Percentiles rank a stretch among this genome's conserved stretches.
These are phyloP conservation scores for Clavelina lepadiformis DNA, from an alignment of 23 tunicate species.

Conservation along the genomic window DNA sequence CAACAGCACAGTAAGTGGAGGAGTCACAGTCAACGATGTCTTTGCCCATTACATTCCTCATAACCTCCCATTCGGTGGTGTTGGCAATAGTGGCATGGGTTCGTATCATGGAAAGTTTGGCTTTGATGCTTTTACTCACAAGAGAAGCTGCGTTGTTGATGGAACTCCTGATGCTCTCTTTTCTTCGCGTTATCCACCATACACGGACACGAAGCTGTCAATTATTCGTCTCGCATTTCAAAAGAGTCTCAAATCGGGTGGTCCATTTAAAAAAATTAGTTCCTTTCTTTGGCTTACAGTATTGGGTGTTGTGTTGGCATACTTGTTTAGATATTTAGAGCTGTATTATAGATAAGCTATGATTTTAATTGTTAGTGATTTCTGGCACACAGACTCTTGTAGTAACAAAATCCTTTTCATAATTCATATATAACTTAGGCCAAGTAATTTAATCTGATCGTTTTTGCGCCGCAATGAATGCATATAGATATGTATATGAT, in stretches of 20 bases:
- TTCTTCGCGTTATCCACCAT: conserved; percentile 49
- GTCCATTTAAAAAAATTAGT: not conserved
- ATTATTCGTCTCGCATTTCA: conserved; percentile 10
- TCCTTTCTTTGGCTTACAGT: not conserved
- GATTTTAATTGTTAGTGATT: no score
- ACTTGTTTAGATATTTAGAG: no score
- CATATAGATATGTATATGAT: no score
- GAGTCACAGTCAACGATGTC: conserved; percentile 58
- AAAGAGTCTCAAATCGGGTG: conserved; percentile 5
- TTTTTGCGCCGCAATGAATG: no score
- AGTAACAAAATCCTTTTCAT: no score
- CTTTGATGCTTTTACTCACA: conserved; percentile 62
- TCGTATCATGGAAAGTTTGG: conserved; percentile 54
- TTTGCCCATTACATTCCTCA: conserved; percentile 38
- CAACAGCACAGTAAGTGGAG: conserved; percentile 35
- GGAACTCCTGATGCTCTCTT: conserved; percentile 52
- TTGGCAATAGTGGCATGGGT: conserved; percentile 71
- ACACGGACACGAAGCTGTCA: conserved; percentile 23
- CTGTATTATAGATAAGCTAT: no score
- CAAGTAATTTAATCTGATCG: no score
- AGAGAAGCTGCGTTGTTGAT: conserved; percentile 24
- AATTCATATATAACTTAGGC: no score
- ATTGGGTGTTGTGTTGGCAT: not conserved
- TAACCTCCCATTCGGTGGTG: conserved; percentile 72
- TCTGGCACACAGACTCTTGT: no score